Evolutionary conservation across 2,888 invertebrate genomes (phyloP).

Genomic region (Drosophila lutescens): DNA sequence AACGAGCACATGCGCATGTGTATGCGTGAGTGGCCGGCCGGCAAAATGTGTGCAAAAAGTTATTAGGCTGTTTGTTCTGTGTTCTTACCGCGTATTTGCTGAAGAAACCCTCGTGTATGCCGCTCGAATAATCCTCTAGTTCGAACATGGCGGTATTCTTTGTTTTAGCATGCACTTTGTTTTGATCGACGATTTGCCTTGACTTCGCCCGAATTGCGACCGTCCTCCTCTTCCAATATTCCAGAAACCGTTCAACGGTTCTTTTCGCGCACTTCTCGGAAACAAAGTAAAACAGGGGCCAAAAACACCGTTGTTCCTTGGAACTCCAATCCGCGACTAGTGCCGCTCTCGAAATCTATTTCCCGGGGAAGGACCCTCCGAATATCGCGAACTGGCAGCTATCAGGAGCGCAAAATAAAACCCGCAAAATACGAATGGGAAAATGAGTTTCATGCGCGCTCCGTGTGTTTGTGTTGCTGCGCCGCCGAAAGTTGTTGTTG

Average conservation of each 20-base stretch:
- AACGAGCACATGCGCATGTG: constrained; percentile 15
- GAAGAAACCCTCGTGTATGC: constrained; percentile 88
- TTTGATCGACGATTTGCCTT: constrained; percentile 54
- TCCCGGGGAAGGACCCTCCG: not conserved
- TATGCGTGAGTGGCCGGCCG: constrained; percentile 59
- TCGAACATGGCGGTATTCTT: constrained; percentile 86
- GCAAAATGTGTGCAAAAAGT: constrained; percentile 49
- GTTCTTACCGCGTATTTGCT: constrained; percentile 88
- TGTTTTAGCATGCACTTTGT: constrained; percentile 59
- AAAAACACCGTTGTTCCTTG: not conserved
- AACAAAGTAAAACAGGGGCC: not conserved
- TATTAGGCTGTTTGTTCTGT: constrained; percentile 31
- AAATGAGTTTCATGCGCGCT: no score
- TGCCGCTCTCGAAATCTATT: not conserved
- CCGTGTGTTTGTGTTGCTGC: no score
- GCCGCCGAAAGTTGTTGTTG: no score
- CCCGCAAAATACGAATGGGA: no score
- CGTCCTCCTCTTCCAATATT: not conserved
- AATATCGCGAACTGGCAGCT: not conserved
- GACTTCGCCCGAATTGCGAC: not conserved
- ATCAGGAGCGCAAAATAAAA: not conserved
- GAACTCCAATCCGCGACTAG: not conserved
- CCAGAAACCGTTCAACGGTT: not conserved
- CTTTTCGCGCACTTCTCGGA: not conserved
- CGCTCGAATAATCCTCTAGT: constrained; percentile 88